These are phyloP conservation scores for Drosophila orosa DNA, from an alignment of 1,140 invertebrate species.

Conservation along the genomic window DNA sequence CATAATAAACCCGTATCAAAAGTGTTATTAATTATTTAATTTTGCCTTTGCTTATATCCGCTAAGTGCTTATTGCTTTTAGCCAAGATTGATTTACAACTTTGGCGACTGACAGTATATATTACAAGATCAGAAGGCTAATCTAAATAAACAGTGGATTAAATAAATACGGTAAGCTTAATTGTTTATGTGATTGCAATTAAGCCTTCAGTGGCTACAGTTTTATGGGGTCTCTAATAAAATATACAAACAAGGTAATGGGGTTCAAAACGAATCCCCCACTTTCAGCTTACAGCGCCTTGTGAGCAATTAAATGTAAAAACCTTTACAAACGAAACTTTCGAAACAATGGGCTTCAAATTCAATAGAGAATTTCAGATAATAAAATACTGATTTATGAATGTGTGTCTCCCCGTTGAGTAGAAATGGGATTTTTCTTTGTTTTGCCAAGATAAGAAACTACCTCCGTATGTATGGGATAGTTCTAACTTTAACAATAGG, in stretches of 20 bases:
- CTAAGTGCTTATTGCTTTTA: background rate
- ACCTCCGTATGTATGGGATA: slow-evolving; percentile 7
- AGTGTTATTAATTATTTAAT: background rate
- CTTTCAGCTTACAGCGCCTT: slow-evolving; percentile 8
- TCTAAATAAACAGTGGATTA: slow-evolving; percentile 1
- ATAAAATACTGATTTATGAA: slow-evolving; percentile 15
- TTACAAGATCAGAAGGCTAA: background rate
- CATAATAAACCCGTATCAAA: too few species aligned
- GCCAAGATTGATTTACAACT: slow-evolving; percentile 11
- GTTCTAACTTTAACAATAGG: slow-evolving; percentile 2
- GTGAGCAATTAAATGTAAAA: slow-evolving; percentile 19
- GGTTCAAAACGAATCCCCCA: slow-evolving; percentile 2
- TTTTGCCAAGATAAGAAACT: slow-evolving; percentile 3
- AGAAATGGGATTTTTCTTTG: slow-evolving; percentile 24
- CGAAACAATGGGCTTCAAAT: slow-evolving; percentile 13
- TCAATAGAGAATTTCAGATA: slow-evolving; percentile 2
- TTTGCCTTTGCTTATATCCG: background rate
- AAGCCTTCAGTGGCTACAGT: background rate
- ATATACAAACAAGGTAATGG: slow-evolving; percentile 4
- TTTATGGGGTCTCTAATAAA: background rate
- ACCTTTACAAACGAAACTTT: background rate
- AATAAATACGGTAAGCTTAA: slow-evolving; percentile 1
- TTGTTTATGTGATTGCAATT: slow-evolving; percentile 15
- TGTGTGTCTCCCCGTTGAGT: background rate
- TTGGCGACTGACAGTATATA: background rate